phyloP scores from a whole-genome alignment of 2,888 invertebrate genomes.

The Tetranychus truncatus region DNA sequence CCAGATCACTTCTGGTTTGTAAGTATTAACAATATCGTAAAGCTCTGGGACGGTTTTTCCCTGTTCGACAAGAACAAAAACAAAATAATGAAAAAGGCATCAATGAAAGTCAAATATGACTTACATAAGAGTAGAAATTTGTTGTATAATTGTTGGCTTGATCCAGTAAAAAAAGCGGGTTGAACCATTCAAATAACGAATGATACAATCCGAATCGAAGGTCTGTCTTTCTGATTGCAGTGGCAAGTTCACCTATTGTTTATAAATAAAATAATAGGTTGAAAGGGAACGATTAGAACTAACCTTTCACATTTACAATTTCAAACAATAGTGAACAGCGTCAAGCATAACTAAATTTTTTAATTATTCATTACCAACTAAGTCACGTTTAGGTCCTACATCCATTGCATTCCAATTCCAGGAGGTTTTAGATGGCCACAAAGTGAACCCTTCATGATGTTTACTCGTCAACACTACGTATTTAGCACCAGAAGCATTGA shows the following conservation, averaged over 20 bases:
- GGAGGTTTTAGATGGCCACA: constrained; percentile 35
- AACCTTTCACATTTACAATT: background rate
- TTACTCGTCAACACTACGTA: constrained; percentile 37
- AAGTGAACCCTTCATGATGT: constrained; percentile 37
- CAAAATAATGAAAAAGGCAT: background rate
- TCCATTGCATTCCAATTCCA: constrained; percentile 37
- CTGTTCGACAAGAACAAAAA: constrained; percentile 18
- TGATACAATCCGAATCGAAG: constrained; percentile 33
- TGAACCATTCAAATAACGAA: constrained; percentile 36
- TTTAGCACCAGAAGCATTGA: constrained; percentile 34
- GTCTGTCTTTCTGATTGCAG: constrained; percentile 26
- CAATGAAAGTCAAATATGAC: background rate
- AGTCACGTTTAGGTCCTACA: constrained; percentile 35
- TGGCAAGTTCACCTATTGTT: constrained; percentile 25
- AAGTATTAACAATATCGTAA: constrained; percentile 29
- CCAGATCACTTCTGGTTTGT: constrained; percentile 57
- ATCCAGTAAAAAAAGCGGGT: constrained; percentile 34
- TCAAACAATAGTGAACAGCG: background rate
- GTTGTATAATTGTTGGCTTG: constrained; percentile 45
- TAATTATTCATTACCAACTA: constrained; percentile 32
- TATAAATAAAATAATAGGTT: background rate
- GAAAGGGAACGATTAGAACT: no score
- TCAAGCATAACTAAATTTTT: background rate
- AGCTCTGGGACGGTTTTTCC: constrained; percentile 27
- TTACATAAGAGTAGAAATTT: constrained; percentile 43